These are phyloP conservation scores for Pocillopora grandis DNA, from an alignment of 92 coral and sea anemone species.

Conservation along the genomic window DNA sequence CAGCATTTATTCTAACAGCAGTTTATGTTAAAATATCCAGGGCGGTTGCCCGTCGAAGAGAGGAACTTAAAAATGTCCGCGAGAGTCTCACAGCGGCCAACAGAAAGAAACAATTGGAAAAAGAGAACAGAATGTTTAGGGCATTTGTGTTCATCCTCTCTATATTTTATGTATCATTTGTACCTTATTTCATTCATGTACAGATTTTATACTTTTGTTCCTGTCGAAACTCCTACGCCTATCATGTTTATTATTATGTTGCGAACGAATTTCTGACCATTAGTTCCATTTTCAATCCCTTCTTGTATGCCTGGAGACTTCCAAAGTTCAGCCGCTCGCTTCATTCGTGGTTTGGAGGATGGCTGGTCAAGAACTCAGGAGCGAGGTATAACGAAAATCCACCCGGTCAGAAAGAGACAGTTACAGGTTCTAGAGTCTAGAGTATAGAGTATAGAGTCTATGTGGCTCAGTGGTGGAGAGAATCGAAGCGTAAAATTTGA, in stretches of 20 bases:
- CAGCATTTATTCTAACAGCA: slow-evolving; percentile 20
- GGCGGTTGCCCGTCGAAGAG: slow-evolving; percentile 12
- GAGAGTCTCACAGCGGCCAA: slow-evolving; percentile 22
- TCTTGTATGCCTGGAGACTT: slow-evolving; percentile 46
- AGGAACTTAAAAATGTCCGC: slow-evolving; percentile 30
- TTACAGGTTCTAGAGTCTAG: no score
- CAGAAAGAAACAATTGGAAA: slow-evolving; percentile 16
- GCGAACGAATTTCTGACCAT: slow-evolving; percentile 27
- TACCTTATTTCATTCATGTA: slow-evolving; percentile 28
- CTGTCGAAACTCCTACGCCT: slow-evolving; percentile 14
- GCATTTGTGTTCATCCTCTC: slow-evolving; percentile 27
- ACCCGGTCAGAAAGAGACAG: no score
- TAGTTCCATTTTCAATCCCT: slow-evolving; percentile 31
- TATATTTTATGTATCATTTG: slow-evolving; percentile 17
- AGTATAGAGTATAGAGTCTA: no score
- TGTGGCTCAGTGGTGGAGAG: no score
- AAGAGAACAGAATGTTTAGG: slow-evolving; percentile 24
- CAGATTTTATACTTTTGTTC: slow-evolving; percentile 30
- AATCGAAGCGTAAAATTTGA: no score
- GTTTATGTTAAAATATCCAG: slow-evolving; percentile 25
- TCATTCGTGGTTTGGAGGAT: slow-evolving; percentile 15
- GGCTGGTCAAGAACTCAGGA: slow-evolving; percentile 1
- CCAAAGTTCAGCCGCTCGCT: slow-evolving; percentile 36
- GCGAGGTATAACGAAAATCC: neutral
- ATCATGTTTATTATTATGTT: neutral